Evolutionary conservation across 1,140 invertebrate species (phyloP).

Genomic region (Marisa cornuarietis): DNA sequence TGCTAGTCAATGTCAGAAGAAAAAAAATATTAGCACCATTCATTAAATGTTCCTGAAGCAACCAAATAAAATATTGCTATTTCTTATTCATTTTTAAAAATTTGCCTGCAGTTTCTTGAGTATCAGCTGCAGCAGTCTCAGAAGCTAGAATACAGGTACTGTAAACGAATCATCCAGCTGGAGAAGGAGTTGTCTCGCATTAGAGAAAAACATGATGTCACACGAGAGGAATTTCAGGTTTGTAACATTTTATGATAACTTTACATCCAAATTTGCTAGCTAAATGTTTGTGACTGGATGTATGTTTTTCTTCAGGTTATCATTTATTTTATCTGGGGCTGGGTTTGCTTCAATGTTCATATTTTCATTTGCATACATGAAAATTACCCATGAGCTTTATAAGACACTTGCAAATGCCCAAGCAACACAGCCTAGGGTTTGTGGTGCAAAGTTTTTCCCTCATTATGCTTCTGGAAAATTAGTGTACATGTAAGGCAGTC

Average conservation of each 20-base stretch:
- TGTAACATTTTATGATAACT: not conserved
- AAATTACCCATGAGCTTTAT: too few species aligned
- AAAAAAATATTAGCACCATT: not conserved
- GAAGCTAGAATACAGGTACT: slow-evolving; percentile 65
- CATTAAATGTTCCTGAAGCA: not conserved
- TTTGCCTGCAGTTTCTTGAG: slow-evolving; percentile 52
- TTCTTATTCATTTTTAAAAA: not conserved
- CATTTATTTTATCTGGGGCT: too few species aligned
- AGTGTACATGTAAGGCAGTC: too few species aligned
- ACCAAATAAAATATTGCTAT: not conserved
- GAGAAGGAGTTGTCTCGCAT: slow-evolving; percentile 64
- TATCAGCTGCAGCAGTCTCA: slow-evolving; percentile 62
- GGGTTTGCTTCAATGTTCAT: too few species aligned
- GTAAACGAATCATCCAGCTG: slow-evolving; percentile 65
- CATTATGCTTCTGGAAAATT: too few species aligned
- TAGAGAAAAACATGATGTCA: slow-evolving; percentile 64
- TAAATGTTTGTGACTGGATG: not conserved
- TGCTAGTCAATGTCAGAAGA: not conserved
- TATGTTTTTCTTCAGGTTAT: not conserved
- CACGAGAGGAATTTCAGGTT: slow-evolving; percentile 63
- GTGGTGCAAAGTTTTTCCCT: too few species aligned
- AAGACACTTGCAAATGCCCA: too few species aligned
- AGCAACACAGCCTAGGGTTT: too few species aligned
- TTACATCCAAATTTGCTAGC: not conserved
- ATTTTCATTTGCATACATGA: too few species aligned